Evolutionary conservation across 2,888 invertebrate genomes (phyloP), one percentile per base, ranked within the genome.

Genomic region (Drosophila greeni): DNA sequence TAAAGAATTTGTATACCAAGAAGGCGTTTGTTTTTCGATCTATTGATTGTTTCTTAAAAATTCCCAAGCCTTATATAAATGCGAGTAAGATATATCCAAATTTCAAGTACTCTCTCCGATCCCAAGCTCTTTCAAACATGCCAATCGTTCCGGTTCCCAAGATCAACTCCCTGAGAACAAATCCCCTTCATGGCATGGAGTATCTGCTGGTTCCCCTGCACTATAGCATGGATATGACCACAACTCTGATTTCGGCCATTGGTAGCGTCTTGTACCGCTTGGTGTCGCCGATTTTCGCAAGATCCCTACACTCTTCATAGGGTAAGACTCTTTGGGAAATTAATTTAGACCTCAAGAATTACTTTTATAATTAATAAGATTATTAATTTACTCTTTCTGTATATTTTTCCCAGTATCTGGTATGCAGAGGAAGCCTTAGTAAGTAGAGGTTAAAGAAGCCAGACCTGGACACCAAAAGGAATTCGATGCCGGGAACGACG

Each of bases 391-490:
- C 5, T 29, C 11, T 11, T 29, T 29, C 11, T 29, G 1, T 29
- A 29, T 29, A 11, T 29, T 36, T 26, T 51, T 34, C 12, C 9
- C 14, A 60, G 2, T 16, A 31, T 26, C 39, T 33, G 20, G 8
- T 40, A 48, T 29, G 26, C 20, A 20, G 33, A 36, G 40, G 49
- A 66, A 48, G 47, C 66, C 65, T 48, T 56, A 48, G 39, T 26
- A 64, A 43, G 55, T n/a, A 55, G 55, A 56, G 65, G 66, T 47
- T 47, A 34, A 55, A 37, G 45, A 57, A 58, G 64, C 40, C 66
- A 64, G 65, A 66, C 66, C 16, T 53, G 42, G 66, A 56, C 57
- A 37, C 26, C 66, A 29, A 39, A 45, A 66, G 67, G 58, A 66
- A 67, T 66, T 58, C 39, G 51, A 40, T 18, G 59, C 34, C 51